Base-by-base conservation (phyloP, 2,888 invertebrate species). In the Incurvaria masculella region DNA sequence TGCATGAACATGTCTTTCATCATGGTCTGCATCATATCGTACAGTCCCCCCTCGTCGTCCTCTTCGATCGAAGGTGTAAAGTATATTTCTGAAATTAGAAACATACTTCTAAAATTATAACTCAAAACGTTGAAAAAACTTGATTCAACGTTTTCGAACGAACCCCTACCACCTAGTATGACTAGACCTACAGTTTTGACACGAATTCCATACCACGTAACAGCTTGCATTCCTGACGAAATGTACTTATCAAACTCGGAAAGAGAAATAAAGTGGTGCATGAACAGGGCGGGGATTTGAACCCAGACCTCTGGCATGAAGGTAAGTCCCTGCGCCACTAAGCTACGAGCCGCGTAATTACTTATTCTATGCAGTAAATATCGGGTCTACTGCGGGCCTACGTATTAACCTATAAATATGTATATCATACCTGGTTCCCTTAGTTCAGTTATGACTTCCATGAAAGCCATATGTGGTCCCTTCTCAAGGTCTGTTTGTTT, bases 1-100 rank as follows among this genome's bases (percentile, higher is more conserved):
- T 92, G 91, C 44, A 84, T 79, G 62, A 87, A 87, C 61, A 92
- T 87, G 57, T 93, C 91, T 46, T 88, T 83, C 57, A 94, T 75
- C 57, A 94, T 80, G 17, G 81, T 79, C 57, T 84, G 84, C 20
- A 93, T 71, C 21, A 87, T 80, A 46, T 79, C 79, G 41, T 84
- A 82, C 53, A 94, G 85, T 8, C 89, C 88, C 40, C 80, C 82
- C 1, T 81, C 63, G 57, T 85, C 80, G 19, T 85, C 83, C 44
- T 82, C 59, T 51, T 90, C 86, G 58, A 94, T 69, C 0, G 89
- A 84, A 0, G 94, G 93, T 20, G 82, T 73, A 62, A 88, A 93
- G 44, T 81, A 79, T 51, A 95, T 85, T 47, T 78, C 79, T 79
- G 58, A 0, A 64, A 49, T n/a, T n/a, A n/a, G n/a, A n/a, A n/a